Conservation (phyloP, 2,113 vertebrate genomes). For the Paedocypris sp. region DNA sequence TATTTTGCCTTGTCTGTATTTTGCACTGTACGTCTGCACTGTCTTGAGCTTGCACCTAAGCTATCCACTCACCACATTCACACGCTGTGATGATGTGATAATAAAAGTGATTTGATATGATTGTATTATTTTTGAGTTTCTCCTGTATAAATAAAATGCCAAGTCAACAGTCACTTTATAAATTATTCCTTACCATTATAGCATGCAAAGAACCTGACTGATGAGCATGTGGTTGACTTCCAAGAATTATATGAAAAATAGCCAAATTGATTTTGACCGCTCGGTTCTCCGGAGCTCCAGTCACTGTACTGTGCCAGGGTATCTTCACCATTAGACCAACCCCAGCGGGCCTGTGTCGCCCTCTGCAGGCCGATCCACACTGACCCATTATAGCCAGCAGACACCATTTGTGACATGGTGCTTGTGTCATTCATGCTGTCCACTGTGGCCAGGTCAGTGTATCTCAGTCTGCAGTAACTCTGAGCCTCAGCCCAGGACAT, state of each 20-base stretch:
- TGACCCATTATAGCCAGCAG: neutral
- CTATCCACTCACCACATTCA: no score
- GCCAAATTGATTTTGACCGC: neutral
- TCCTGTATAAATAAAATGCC: no score
- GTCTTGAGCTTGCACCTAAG: no score
- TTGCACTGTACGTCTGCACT: no score
- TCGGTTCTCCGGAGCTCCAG: neutral
- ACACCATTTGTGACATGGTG: neutral
- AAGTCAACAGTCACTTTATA: no score
- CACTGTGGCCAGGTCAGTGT: conserved; percentile 7
- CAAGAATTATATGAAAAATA: neutral
- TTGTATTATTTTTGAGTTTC: no score
- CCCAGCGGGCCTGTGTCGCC: neutral
- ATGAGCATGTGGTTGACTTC: neutral
- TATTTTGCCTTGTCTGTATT: no score
- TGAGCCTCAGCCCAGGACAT: conserved; percentile 22
- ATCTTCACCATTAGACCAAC: conserved; percentile 4
- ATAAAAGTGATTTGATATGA: no score
- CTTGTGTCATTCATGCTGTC: neutral
- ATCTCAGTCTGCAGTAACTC: neutral
- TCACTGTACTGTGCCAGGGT: neutral
- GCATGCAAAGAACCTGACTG: neutral
- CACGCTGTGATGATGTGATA: no score
- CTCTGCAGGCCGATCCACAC: conserved; percentile 28
- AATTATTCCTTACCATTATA: conserved; percentile 21